phyloP scores from a whole-genome alignment of 2,113 vertebrate species.

The Periophthalmus modestus region DNA sequence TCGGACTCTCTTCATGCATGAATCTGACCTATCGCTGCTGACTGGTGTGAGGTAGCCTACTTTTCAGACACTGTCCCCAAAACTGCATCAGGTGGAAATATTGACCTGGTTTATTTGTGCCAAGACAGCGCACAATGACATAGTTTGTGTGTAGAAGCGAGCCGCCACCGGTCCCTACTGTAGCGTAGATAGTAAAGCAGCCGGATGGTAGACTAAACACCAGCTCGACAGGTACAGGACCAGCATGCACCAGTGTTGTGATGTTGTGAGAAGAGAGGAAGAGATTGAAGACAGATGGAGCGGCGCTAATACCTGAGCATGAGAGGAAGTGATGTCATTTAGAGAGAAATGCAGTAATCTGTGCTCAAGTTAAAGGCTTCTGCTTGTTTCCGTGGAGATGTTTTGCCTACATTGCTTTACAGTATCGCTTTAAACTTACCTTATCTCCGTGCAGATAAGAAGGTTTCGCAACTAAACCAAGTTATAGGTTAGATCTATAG shows the following conservation, averaged over 20 bases:
- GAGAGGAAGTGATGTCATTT: background rate
- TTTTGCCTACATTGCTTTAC: too few relatives aligned
- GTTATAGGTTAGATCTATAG: too few relatives aligned
- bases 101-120: constrained; percentile 65
- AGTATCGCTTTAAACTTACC: too few relatives aligned
- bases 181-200: constrained; percentile 45
- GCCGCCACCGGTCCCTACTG: constrained; percentile 15
- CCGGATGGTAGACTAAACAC: constrained; percentile 62
- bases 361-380: background rate
- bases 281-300: constrained; percentile 36
- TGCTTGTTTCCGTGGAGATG: too few relatives aligned
- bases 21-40: background rate
- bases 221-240: constrained; percentile 59
- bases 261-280: constrained; percentile 32
- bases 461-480: too few relatives aligned
- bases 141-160: constrained; percentile 33
- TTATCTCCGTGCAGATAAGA: too few relatives aligned
- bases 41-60: background rate
- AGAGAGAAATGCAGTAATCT: background rate
- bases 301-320: background rate
- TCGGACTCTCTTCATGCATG: background rate
- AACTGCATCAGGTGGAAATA: constrained; percentile 27
- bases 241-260: constrained; percentile 40
- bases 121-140: constrained; percentile 53
- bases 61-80: constrained; percentile 2